A percentile compares a stretch with the other conserved stretches of the same genome.
Evolutionary conservation across 1,140 invertebrate genomes (phyloP).

Genomic region (Potamilus streckersoni): DNA sequence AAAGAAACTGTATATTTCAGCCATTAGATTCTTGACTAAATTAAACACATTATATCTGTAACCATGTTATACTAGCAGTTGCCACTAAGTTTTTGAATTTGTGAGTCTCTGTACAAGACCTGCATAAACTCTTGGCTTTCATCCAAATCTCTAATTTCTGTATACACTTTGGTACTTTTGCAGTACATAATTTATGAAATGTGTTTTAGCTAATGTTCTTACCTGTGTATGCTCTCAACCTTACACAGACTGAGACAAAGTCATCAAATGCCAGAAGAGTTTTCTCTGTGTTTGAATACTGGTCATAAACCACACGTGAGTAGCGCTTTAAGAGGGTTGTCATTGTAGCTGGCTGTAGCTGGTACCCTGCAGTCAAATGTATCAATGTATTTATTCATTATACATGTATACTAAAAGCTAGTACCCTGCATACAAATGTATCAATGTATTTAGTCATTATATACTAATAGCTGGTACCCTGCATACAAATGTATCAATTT

Average conservation of each 20-base stretch:
- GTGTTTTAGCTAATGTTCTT: neutral
- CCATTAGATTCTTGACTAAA: no score
- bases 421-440: no score
- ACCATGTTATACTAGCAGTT: neutral
- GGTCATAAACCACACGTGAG: slow-evolving; percentile 37
- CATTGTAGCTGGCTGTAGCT: slow-evolving; percentile 41
- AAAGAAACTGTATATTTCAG: neutral
- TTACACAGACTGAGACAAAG: slow-evolving; percentile 57
- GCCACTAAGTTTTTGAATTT: neutral
- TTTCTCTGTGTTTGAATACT: neutral
- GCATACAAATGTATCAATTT: no score
- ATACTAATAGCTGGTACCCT: no score
- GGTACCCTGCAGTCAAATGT: slow-evolving; percentile 39
- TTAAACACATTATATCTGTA: no score
- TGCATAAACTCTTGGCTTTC: neutral
- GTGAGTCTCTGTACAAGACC: neutral
- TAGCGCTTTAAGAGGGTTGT: slow-evolving; percentile 57
- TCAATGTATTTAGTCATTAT: no score
- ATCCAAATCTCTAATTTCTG: neutral
- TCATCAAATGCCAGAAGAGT: slow-evolving; percentile 60
- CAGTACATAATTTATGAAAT: no score
- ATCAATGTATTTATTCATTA: neutral
- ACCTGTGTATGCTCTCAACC: slow-evolving; percentile 59
- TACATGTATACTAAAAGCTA: no score
- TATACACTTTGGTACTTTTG: neutral